phyloP scores from a whole-genome alignment of 1,140 invertebrate genomes.

The Phymorhynchus buccinoides region DNA sequence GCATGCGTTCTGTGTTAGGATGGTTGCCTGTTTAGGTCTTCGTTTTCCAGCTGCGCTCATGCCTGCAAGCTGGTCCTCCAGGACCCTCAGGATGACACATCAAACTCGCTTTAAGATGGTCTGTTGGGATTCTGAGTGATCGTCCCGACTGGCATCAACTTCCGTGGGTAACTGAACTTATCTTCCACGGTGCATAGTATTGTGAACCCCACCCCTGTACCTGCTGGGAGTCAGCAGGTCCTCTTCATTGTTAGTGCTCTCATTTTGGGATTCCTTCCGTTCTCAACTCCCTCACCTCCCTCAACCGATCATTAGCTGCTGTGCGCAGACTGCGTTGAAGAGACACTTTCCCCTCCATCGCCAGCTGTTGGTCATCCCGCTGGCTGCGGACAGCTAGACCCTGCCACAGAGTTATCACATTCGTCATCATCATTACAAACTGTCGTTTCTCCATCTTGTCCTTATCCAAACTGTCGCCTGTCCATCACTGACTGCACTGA shows the following conservation, averaged over 20 bases:
- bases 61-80: neutral
- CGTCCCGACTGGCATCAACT: neutral
- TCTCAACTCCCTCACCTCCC: neutral
- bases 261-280: no score
- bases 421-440: neutral
- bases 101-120: neutral
- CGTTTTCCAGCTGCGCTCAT: neutral
- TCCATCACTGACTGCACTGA: no score
- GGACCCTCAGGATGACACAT: neutral
- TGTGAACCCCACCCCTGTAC: neutral
- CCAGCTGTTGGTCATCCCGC: no score
- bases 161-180: neutral
- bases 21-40: neutral
- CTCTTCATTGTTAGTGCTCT: neutral
- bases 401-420: neutral
- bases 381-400: no score
- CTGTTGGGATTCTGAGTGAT: neutral
- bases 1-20: neutral
- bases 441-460: no score
- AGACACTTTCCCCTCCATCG: no score
- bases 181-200: neutral
- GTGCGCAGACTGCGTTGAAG: no score
- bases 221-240: neutral
- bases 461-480: no score
- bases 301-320: neutral